Base-by-base conservation (phyloP, 2,797 vertebrate genomes). In the Selene dorsalis region DNA sequence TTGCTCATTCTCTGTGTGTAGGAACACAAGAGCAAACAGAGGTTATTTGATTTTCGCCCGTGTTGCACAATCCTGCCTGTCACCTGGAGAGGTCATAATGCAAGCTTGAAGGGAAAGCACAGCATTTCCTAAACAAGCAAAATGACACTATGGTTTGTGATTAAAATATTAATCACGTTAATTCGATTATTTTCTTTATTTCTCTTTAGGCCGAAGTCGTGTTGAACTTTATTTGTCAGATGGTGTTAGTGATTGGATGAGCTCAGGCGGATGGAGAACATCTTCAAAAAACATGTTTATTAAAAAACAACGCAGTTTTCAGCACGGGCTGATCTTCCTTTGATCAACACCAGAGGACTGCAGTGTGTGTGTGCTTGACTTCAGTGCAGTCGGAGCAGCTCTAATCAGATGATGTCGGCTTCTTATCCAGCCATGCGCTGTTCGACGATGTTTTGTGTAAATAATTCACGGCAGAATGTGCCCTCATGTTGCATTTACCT, bases 21-120 rank as follows among this genome's bases (percentile, higher is more conserved):
- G 72, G 60, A 70, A 24, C 73, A 62, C 69, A 64, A 80, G 50
- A 83, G 57, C 74, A 87, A 85, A 89, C 88, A 77, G 43, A 81
- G 69, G 60, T 73, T 87, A 62, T 88, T 75, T 85, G 80, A 82
- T 66, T 84, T 84, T 84, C 0, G 16, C 38, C 55, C 24, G 7
- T 67, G 20, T 22, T 58, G 69, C 35, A 13, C 43, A 62, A 0
- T 38, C 26, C 75, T 30, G 16, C 13, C 38, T 71, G 77, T 82
- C 57, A 68, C 57, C 60, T 56, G 66, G 12, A 65, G 28, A 78
- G 76, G 59, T 73, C 47, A 45, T 48, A 50, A 72, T 1, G 2
- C 9, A 38, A 8, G 55, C 13, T 62, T 10, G 53, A 69, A 55
- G 38, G 26, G 13, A 50, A 50, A 57, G 0, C 17, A 4, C 13